Evolutionary conservation across 2,113 vertebrate species (phyloP).

Genomic region (Sminthopsis crassicaudata): DNA sequence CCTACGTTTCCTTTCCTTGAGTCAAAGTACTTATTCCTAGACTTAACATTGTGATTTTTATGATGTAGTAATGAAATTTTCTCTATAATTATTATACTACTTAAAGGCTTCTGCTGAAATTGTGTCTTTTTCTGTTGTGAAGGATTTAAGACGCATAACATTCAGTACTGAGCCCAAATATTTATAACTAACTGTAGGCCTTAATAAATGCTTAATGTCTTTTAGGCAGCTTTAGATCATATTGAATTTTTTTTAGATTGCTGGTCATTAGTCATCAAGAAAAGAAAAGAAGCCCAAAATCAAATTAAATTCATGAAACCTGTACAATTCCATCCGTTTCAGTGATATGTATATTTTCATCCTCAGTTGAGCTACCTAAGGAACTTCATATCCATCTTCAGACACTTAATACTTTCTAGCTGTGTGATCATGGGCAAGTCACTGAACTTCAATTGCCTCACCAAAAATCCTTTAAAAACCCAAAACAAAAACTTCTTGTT

Average conservation of each 20-base stretch:
- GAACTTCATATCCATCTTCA: neutral
- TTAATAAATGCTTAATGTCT: neutral
- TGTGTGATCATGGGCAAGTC: too few species aligned
- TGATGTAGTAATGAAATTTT: constrained; percentile 32
- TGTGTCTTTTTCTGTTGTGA: constrained; percentile 20
- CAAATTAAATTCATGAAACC: constrained; percentile 14
- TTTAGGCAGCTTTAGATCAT: neutral
- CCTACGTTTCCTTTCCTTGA: neutral
- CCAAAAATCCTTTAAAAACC: too few species aligned
- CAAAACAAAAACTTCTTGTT: neutral
- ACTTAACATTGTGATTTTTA: neutral
- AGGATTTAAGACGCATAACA: neutral
- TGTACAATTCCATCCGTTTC: neutral
- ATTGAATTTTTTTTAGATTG: constrained; percentile 16
- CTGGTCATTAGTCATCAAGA: neutral
- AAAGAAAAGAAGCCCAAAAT: constrained; percentile 22
- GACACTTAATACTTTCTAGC: too few species aligned
- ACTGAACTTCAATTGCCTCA: too few species aligned
- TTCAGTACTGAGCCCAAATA: constrained; percentile 21
- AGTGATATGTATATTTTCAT: neutral
- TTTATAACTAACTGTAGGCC: constrained; percentile 19
- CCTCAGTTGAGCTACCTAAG: neutral
- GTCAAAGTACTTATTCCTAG: neutral
- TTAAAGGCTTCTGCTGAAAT: constrained; percentile 14
- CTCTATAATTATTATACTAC: neutral